Evolutionary conservation across 2,797 vertebrate genomes (phyloP).

Genomic region (Poliocrania exsul): DNA sequence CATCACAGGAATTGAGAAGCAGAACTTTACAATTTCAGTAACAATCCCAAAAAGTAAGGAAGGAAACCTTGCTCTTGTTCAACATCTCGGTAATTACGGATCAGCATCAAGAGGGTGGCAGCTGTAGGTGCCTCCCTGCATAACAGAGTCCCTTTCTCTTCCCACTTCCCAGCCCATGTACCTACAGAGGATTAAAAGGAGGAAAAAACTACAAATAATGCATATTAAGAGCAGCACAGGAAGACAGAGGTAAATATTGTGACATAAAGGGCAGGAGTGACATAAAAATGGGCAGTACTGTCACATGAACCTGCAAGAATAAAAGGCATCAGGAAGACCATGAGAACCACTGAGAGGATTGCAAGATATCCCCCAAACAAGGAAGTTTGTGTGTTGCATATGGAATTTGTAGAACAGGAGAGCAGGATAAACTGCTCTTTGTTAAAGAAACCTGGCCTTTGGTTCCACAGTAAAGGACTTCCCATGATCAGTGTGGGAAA

Average conservation of each 20-base stretch:
- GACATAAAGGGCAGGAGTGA: neutral
- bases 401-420: neutral
- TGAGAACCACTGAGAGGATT: neutral
- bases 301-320: neutral
- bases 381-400: neutral
- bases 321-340: neutral
- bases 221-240: neutral
- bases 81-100: neutral
- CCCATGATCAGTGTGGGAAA: neutral
- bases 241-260: neutral
- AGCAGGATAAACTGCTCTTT: neutral
- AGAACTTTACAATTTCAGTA: neutral
- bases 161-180: neutral
- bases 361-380: neutral
- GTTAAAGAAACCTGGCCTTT: neutral
- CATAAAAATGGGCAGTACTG: neutral
- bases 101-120: neutral
- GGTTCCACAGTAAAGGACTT: neutral
- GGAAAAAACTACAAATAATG: neutral
- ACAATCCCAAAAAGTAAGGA: neutral
- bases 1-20: neutral
- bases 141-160: neutral
- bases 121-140: neutral
- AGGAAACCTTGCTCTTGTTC: neutral
- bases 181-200: neutral